Evolutionary conservation across 1,140 invertebrate species (phyloP).

Genomic region (Solenopsis invicta): DNA sequence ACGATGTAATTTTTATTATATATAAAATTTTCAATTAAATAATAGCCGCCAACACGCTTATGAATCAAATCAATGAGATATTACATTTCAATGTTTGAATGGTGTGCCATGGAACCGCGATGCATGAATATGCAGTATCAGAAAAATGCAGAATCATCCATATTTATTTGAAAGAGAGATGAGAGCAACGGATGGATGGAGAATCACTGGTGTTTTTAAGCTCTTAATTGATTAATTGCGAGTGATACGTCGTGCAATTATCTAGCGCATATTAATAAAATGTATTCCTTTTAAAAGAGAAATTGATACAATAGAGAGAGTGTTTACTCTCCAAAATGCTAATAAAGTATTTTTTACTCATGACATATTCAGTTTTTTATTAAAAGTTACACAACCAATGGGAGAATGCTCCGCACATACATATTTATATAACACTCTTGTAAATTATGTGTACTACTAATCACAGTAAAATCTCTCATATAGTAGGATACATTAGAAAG

Average conservation of each 20-base stretch:
- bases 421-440: neutral
- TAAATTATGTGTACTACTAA: neutral
- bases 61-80: constrained; percentile 10
- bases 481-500: neutral
- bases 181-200: constrained; percentile 1
- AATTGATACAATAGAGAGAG: constrained; percentile 13
- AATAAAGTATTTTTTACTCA: neutral
- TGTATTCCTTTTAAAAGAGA: neutral
- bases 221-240: constrained; percentile 60
- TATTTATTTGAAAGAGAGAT: constrained; percentile 43
- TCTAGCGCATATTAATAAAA: constrained; percentile 3
- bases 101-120: neutral
- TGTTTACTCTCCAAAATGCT: neutral
- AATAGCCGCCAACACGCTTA: neutral
- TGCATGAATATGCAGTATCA: constrained; percentile 47
- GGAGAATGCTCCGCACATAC: neutral
- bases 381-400: neutral
- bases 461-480: neutral
- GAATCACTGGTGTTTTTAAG: constrained; percentile 43
- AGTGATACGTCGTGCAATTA: constrained; percentile 35
- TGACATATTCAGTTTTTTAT: neutral
- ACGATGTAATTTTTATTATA: no score
- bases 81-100: constrained; percentile 26
- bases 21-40: neutral
- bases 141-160: constrained; percentile 60